A percentile compares a stretch with the other conserved stretches of the same genome.
These are phyloP conservation scores for Xestia sexstrigata DNA, from an alignment of 2,888 invertebrate species.

Conservation along the genomic window DNA sequence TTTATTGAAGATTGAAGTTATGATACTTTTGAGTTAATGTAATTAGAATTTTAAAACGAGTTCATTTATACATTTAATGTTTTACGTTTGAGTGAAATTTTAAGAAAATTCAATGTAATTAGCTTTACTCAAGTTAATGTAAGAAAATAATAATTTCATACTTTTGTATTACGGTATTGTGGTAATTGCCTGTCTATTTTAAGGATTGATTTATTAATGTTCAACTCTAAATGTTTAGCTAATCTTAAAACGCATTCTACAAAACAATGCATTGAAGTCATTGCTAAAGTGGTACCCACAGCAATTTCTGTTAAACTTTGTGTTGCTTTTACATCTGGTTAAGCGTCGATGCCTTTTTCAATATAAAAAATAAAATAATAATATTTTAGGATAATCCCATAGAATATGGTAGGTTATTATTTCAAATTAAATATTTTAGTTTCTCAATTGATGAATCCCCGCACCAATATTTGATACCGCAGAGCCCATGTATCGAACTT, in stretches of 20 bases:
- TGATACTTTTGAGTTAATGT: neutral
- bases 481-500: too few species aligned
- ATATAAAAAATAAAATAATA: too few species aligned
- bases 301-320: neutral
- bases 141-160: neutral
- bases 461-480: too few species aligned
- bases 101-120: neutral
- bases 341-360: too few species aligned
- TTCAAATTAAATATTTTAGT: too few species aligned
- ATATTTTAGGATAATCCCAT: too few species aligned
- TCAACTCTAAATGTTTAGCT: neutral
- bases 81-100: neutral
- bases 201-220: neutral
- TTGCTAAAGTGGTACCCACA: neutral
- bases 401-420: too few species aligned
- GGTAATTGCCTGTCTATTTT: neutral
- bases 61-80: neutral
- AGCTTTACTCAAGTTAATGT: neutral
- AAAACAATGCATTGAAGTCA: neutral
- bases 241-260: neutral
- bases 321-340: too few species aligned
- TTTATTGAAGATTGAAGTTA: slow-evolving; percentile 18
- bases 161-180: neutral
- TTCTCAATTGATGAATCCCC: too few species aligned
- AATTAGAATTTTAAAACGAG: neutral